phyloP scores from a whole-genome alignment of 2,113 vertebrate species.

The Petroica traversi region DNA sequence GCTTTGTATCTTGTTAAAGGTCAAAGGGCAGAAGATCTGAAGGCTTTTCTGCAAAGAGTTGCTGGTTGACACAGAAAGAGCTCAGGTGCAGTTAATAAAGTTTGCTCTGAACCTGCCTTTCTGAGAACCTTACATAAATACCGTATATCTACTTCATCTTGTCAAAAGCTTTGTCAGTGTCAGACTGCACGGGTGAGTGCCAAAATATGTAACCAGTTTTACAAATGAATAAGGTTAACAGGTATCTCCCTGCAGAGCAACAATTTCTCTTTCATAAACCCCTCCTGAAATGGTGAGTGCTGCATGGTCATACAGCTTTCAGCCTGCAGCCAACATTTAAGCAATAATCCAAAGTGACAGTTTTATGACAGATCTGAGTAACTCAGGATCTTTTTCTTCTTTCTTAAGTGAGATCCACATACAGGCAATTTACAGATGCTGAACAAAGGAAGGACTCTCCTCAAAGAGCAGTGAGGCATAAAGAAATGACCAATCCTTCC shows the following conservation, averaged over 20 bases:
- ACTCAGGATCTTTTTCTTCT: background rate
- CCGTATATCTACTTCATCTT: background rate
- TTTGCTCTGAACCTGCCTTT: slow-evolving; percentile 20
- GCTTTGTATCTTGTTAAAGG: background rate
- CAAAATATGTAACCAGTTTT: slow-evolving; percentile 33
- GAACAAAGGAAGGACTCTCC: background rate
- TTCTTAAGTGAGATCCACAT: background rate
- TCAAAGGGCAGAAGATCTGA: background rate
- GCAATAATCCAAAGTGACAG: slow-evolving; percentile 33
- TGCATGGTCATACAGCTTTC: background rate
- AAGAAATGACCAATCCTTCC: background rate
- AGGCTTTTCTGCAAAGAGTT: background rate
- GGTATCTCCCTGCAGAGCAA: slow-evolving; percentile 39
- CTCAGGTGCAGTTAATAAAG: background rate
- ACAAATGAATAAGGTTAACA: slow-evolving; percentile 44
- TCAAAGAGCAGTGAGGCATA: background rate
- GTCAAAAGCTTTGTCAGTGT: slow-evolving; percentile 6
- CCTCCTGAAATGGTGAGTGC: background rate
- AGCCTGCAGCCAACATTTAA: slow-evolving; percentile 28
- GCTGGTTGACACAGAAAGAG: background rate
- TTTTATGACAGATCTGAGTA: slow-evolving; percentile 49
- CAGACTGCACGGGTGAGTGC: background rate
- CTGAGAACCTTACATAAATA: slow-evolving; percentile 14
- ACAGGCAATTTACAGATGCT: background rate
- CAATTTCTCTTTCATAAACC: slow-evolving; percentile 50